phyloP scores from a whole-genome alignment of 2,797 vertebrate species.

The Petrocephalus schoutedeni region DNA sequence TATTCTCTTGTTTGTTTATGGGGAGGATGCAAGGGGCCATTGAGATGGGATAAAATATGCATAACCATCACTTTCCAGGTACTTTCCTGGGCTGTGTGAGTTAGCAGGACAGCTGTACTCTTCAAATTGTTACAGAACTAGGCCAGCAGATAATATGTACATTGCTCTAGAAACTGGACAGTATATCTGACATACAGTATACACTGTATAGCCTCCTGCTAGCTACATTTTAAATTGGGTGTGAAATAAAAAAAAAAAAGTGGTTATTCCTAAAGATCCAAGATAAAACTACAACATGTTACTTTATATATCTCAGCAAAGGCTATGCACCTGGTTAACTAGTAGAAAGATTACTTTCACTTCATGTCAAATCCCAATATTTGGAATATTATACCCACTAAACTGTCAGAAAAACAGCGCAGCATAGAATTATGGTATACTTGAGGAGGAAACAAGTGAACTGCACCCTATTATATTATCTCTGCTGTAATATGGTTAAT shows the following conservation, averaged over 20 bases:
- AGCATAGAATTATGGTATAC: background rate
- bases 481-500: background rate
- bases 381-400: background rate
- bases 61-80: background rate
- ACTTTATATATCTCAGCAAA: background rate
- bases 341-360: background rate
- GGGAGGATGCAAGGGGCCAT: background rate
- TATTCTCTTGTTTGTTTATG: background rate
- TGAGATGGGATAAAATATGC: constrained; percentile 25
- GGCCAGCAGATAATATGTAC: background rate
- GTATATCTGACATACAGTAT: background rate
- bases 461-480: background rate
- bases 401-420: background rate
- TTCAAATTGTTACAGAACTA: background rate
- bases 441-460: background rate
- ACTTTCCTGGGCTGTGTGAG: background rate
- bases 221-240: background rate
- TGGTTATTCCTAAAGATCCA: background rate
- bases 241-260: background rate
- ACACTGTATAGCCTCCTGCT: background rate
- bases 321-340: background rate
- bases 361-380: background rate
- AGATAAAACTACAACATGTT: background rate
- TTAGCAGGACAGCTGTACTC: background rate
- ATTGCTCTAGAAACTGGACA: background rate